Evolutionary conservation across 2,797 vertebrate species (phyloP), one percentile per base, ranked within the genome.

Genomic region (Orestias chungarensis): DNA sequence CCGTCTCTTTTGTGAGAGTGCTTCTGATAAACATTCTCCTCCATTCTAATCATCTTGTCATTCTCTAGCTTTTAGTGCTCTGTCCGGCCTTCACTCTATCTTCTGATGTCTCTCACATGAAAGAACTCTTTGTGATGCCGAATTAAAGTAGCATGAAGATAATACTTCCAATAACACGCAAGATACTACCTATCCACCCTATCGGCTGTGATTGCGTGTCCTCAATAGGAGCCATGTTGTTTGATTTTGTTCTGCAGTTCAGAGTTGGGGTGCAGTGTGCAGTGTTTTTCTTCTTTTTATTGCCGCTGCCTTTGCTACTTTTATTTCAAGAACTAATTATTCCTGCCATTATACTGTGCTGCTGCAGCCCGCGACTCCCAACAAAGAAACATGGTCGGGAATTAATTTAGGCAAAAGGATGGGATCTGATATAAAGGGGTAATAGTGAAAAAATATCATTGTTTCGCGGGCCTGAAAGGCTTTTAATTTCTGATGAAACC

Each of bases 21-120:
- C 84, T 84, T 88, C 86, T 92, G 86, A 90, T 90, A 93, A 94
- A 93, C 92, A 91, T 91, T 86, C 88, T 86, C 89, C 86, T 90
- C 86, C 82, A 88, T 92, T 91, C 89, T 92, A 93, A 93, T 94
- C 92, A 93, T 91, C 92, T 87, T 93, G 93, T 93, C 92, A 91
- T 93, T 91, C 88, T 86, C 86, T 78, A 83, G 91, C 91, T 93
- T 92, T 93, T 92, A 93, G 91, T 91, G 85, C 87, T 88, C 84
- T 81, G 88, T 92, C 89, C 89, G 77, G 89, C 91, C 90, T 89
- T 91, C 87, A 73, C 83, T 92, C 74, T 84, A 85, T 92, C 85
- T 87, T 85, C 90, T 87, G 88, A 87, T 89, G 91, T 91, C 84
- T 88, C 79, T 87, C 89, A 89, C 91, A 92, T 92, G 91, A 93